Conservation (phyloP, 2,888 invertebrate genomes). For the Frankliniella fusca region DNA sequence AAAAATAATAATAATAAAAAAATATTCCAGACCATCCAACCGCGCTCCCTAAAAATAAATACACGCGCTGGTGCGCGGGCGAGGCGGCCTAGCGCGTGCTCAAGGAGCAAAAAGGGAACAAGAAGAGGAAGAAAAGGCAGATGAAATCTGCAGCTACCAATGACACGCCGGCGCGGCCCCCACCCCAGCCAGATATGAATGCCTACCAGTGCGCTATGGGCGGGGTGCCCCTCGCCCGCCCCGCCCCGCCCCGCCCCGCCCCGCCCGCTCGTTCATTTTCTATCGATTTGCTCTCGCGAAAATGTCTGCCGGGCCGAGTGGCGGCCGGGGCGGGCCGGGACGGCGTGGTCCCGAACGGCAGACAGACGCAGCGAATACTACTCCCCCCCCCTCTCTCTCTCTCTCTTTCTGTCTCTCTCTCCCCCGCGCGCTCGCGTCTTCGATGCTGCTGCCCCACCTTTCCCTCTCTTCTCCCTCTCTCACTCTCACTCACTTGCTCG, state of each 20-base stretch:
- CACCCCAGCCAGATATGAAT: background rate
- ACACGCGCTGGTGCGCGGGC: background rate
- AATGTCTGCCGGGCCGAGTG: conserved; percentile 23
- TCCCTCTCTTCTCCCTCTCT: background rate
- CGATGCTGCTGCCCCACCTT: background rate
- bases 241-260: background rate
- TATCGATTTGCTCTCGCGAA: conserved; percentile 20
- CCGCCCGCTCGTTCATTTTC: conserved; percentile 13
- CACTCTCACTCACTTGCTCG: background rate
- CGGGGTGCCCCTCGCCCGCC: background rate
- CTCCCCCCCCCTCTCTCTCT: background rate
- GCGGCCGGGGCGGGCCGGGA: conserved; percentile 12
- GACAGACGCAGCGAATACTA: conserved; percentile 16
- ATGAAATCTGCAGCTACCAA: conserved; percentile 22
- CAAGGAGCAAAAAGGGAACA: background rate
- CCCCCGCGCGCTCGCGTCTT: background rate
- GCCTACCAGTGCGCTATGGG: too few relatives aligned
- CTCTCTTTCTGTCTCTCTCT: background rate
- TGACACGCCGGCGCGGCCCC: background rate
- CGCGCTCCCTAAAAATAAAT: background rate
- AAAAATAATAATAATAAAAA: too few relatives aligned
- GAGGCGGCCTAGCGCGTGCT: background rate
- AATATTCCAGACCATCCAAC: background rate
- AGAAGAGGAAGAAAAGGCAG: background rate
- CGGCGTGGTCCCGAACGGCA: too few relatives aligned